A percentile compares a stretch with the other conserved stretches of the same genome.
phyloP scores from a whole-genome alignment of 1,140 invertebrate species.

The Ips typographus region DNA sequence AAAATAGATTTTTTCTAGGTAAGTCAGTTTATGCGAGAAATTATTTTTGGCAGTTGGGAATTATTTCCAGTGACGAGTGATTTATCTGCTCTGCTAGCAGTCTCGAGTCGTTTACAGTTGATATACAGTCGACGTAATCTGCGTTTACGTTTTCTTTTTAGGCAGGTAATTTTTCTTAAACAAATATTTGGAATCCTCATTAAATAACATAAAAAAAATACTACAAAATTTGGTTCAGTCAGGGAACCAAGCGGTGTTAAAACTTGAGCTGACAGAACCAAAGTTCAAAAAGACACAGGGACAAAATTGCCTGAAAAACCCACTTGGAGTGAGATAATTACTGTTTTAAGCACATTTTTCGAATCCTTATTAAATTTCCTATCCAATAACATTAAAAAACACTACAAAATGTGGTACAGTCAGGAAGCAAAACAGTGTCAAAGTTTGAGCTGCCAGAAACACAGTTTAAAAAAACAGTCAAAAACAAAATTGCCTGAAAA shows the following conservation, averaged over 20 bases:
- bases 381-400: no score
- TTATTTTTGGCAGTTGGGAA: constrained; percentile 15
- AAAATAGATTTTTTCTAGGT: constrained; percentile 15
- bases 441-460: no score
- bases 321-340: no score
- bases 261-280: no score
- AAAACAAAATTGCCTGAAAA: no score
- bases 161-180: background rate
- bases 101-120: background rate
- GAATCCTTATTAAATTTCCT: no score
- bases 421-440: no score
- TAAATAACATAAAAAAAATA: background rate
- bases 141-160: background rate
- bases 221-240: background rate
- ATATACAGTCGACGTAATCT: background rate
- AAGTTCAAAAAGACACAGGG: no score
- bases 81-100: constrained; percentile 1
- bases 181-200: background rate
- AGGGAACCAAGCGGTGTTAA: background rate
- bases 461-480: no score
- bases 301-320: no score
- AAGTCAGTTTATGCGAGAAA: constrained; percentile 3
- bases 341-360: no score
- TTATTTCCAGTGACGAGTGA: constrained; percentile 3
- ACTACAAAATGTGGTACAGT: no score